phyloP scores from a whole-genome alignment of 1,140 invertebrate species.

The Sycophila sp. region DNA sequence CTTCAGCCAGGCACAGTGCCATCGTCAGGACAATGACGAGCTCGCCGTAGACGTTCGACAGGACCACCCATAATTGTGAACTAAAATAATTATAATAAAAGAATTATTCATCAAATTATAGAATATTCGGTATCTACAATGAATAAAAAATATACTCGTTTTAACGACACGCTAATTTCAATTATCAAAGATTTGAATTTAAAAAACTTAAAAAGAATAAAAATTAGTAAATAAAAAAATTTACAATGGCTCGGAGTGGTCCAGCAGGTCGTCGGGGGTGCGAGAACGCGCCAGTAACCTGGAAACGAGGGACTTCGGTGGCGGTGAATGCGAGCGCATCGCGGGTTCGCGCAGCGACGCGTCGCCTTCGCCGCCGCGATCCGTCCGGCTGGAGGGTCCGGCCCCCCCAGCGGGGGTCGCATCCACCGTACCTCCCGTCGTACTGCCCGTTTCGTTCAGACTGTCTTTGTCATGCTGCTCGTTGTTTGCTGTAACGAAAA shows the following conservation, averaged over 20 bases:
- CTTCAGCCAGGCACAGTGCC: constrained; percentile 70
- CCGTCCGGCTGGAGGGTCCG: neutral
- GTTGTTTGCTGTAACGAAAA: constrained; percentile 66
- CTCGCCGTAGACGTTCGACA: constrained; percentile 74
- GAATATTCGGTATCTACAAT: too few relatives aligned
- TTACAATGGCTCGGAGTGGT: constrained; percentile 60
- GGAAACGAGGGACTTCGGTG: constrained; percentile 55
- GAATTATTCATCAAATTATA: too few relatives aligned
- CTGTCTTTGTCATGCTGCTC: constrained; percentile 67
- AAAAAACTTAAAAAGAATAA: neutral
- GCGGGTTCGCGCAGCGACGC: neutral
- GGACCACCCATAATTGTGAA: constrained; percentile 68
- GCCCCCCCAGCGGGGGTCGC: constrained; percentile 43
- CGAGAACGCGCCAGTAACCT: constrained; percentile 55
- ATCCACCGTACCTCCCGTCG: constrained; percentile 55
- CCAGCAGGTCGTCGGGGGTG: constrained; percentile 51
- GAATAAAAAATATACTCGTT: too few relatives aligned
- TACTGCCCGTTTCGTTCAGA: constrained; percentile 64
- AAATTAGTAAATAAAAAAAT: constrained; percentile 21
- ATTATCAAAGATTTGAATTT: neutral
- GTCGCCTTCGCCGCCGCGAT: neutral
- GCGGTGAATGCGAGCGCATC: constrained; percentile 44
- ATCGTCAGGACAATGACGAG: constrained; percentile 70
- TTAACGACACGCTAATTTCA: neutral
- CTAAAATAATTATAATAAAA: constrained; percentile 53